Percentiles rank a stretch among this genome's conserved stretches.
phyloP scores from a whole-genome alignment of 2,113 vertebrate genomes.

The Rhagologus leucostigma region DNA sequence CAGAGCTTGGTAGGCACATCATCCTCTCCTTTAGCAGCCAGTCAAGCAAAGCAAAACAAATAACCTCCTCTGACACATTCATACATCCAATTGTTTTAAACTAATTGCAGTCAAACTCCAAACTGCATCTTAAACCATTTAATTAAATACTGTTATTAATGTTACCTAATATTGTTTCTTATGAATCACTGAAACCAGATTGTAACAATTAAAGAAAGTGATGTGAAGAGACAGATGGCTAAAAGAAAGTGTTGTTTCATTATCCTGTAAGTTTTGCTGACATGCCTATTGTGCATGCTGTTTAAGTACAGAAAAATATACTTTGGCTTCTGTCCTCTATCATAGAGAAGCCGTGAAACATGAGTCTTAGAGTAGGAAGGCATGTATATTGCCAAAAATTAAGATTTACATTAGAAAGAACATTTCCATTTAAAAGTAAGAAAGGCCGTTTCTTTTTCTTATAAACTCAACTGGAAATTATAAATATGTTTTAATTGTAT shows the following conservation, averaged over 20 bases:
- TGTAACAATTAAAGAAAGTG: not conserved
- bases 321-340: not conserved
- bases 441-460: not conserved
- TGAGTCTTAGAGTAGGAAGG: not conserved
- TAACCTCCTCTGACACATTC: not conserved
- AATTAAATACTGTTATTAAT: constrained; percentile 1
- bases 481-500: not conserved
- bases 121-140: constrained; percentile 21
- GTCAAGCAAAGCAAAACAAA: constrained; percentile 46
- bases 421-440: not conserved
- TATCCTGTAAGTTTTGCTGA: constrained; percentile 20
- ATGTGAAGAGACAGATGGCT: constrained; percentile 15
- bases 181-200: not conserved
- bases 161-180: constrained; percentile 21
- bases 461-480: not conserved
- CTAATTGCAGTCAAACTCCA: not conserved
- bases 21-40: not conserved
- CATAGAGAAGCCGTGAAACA: not conserved
- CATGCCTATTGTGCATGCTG: not conserved
- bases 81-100: not conserved
- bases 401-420: not conserved
- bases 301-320: not conserved
- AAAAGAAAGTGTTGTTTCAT: not conserved
- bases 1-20: not conserved
- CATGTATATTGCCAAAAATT: not conserved